Conservation (phyloP, 2,888 invertebrate genomes). For the Auanema freiburgensis region DNA sequence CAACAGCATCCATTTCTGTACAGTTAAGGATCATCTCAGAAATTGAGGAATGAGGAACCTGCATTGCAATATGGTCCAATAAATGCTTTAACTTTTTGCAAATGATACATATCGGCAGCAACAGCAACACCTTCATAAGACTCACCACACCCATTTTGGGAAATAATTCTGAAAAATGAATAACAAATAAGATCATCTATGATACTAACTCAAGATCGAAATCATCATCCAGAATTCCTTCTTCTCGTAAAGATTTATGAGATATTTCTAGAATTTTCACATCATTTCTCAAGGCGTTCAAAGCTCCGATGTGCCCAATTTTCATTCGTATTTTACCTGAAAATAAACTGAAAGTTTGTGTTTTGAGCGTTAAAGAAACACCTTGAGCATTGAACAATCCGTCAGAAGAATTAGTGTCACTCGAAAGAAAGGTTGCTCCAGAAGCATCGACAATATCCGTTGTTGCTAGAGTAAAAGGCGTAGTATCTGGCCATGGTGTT, state of each 20-base stretch:
- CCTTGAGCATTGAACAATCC: conserved; percentile 1
- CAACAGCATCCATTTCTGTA: conserved; percentile 60
- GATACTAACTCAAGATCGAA: conserved; percentile 58
- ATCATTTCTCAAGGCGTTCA: conserved; percentile 58
- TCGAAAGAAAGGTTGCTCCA: too few relatives aligned
- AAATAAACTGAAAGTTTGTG: background rate
- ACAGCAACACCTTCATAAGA: conserved; percentile 62
- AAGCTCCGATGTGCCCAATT: conserved; percentile 61
- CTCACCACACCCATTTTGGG: conserved; percentile 59
- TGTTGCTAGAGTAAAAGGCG: too few relatives aligned
- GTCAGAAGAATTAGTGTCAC: background rate
- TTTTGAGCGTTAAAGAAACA: background rate
- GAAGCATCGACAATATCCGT: too few relatives aligned
- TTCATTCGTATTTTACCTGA: conserved; percentile 40
- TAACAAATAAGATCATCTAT: too few relatives aligned
- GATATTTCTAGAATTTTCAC: conserved; percentile 53
- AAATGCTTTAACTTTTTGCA: conserved; percentile 58
- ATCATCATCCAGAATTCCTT: conserved; percentile 56
- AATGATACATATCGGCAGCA: conserved; percentile 61
- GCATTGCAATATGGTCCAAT: conserved; percentile 62
- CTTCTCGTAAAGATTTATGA: conserved; percentile 49
- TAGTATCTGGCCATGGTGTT: too few relatives aligned
- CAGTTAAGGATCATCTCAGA: background rate
- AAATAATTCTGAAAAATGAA: conserved; percentile 32
- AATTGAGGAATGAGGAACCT: conserved; percentile 24